Conservation (phyloP, 2,888 invertebrate species). For the Zygaena filipendulae region DNA sequence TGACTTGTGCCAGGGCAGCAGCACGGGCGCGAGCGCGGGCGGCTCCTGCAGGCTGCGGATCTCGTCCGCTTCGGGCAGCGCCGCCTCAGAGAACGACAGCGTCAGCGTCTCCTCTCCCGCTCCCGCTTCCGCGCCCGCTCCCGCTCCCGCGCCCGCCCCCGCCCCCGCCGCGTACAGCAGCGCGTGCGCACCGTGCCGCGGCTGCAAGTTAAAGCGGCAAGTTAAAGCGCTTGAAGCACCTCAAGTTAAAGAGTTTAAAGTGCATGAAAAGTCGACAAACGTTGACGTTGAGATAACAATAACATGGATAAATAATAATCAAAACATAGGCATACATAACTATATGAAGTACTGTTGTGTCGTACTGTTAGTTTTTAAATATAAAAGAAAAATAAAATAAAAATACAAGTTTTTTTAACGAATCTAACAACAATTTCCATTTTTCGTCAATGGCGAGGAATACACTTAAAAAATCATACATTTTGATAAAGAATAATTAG, state of each 20-base stretch:
- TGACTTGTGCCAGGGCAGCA: slow-evolving; percentile 46
- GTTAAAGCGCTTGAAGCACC: background rate
- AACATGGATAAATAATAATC: no score
- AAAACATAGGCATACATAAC: no score
- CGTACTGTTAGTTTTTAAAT: no score
- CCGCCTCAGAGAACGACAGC: slow-evolving; percentile 12
- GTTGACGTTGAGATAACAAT: no score
- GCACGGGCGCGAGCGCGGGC: slow-evolving; percentile 24
- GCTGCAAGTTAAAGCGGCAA: slow-evolving; percentile 24
- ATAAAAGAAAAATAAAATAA: no score
- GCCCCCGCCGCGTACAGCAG: slow-evolving; percentile 25
- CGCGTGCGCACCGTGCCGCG: slow-evolving; percentile 37
- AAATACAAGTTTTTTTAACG: no score
- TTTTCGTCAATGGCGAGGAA: no score
- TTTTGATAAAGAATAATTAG: no score
- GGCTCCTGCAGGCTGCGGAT: slow-evolving; percentile 21
- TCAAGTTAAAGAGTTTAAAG: background rate
- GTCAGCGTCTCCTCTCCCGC: background rate
- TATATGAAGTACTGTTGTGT: no score
- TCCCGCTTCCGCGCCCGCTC: slow-evolving; percentile 1
- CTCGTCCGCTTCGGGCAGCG: slow-evolving; percentile 24
- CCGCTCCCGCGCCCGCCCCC: background rate
- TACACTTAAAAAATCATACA: no score
- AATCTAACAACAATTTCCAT: no score
- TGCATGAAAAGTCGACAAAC: background rate